phyloP scores from a whole-genome alignment of 2,113 vertebrate species.

The Heteronetta atricapilla region DNA sequence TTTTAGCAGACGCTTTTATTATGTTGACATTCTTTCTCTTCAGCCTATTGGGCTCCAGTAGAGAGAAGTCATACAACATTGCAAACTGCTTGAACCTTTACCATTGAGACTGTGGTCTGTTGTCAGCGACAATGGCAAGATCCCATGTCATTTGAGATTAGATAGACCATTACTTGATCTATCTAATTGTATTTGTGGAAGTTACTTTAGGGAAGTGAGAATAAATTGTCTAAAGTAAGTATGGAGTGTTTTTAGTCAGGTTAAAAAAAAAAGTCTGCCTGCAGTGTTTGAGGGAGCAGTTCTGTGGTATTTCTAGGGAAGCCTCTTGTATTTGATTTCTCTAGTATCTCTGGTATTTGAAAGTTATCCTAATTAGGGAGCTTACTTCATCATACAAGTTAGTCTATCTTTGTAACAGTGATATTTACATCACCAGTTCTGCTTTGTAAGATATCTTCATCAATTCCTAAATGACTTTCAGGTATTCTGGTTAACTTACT shows the following conservation, averaged over 20 bases:
- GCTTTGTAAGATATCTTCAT: background rate
- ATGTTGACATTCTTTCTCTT: background rate
- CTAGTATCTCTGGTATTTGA: background rate
- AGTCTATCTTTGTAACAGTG: background rate
- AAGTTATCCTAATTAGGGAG: background rate
- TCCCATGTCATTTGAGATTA: background rate
- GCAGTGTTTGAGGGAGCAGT: background rate
- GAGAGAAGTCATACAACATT: rapidly evolving
- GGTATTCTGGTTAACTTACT: background rate
- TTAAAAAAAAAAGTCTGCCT: background rate
- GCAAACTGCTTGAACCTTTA: background rate
- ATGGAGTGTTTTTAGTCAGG: background rate
- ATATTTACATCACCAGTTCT: background rate
- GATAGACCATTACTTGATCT: rapidly evolving
- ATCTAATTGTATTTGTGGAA: background rate
- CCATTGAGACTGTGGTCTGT: background rate
- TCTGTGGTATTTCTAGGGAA: background rate
- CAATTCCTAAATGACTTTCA: background rate
- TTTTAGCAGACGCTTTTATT: background rate
- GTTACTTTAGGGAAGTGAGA: background rate
- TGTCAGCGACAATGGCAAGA: rapidly evolving
- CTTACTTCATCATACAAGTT: background rate
- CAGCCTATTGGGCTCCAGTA: background rate
- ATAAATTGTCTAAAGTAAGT: background rate
- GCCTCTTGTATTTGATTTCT: background rate